Percentiles rank a stretch among this genome's conserved stretches.
Conservation (phyloP, 37 sponge, comb jelly and placozoan genomes). For the Chondrosia reniformis region DNA sequence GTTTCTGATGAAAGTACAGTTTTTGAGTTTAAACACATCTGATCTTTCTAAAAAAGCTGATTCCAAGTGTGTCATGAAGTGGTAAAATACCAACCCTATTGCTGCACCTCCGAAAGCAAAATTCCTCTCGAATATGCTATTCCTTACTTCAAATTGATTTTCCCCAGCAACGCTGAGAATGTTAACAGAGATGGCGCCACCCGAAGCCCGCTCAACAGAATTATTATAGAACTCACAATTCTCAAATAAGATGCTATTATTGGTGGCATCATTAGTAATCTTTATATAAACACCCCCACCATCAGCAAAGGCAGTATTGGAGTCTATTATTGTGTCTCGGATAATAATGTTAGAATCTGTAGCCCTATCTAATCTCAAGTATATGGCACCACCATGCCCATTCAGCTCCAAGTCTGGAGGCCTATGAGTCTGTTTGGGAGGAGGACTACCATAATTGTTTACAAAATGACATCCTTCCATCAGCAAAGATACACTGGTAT, state of each 20-base stretch:
- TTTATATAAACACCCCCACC: constrained; percentile 68
- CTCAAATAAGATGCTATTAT: constrained; percentile 15
- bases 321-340: constrained; percentile 21
- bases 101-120: constrained; percentile 58
- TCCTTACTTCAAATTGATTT: constrained; percentile 38
- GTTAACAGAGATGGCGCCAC: constrained; percentile 58
- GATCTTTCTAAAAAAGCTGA: too few species aligned
- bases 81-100: constrained; percentile 57
- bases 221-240: constrained; percentile 44
- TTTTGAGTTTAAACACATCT: constrained; percentile 27
- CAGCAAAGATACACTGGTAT: neutral
- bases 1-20: constrained; percentile 45
- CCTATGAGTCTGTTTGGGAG: constrained; percentile 24
- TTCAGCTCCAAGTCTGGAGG: constrained; percentile 59
- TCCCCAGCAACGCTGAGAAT: constrained; percentile 41
- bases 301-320: constrained; percentile 53
- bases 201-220: constrained; percentile 39
- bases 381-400: constrained; percentile 69
- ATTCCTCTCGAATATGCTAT: constrained; percentile 38
- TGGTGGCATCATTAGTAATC: constrained; percentile 21
- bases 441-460: neutral
- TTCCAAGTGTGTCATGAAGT: too few species aligned
- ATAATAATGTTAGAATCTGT: constrained; percentile 21
- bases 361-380: constrained; percentile 25
- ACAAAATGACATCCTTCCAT: neutral